Percentiles rank a stretch among this genome's conserved stretches.
phyloP scores from a whole-genome alignment of 2,797 vertebrate genomes.

The Micropoecilia bifurca region DNA sequence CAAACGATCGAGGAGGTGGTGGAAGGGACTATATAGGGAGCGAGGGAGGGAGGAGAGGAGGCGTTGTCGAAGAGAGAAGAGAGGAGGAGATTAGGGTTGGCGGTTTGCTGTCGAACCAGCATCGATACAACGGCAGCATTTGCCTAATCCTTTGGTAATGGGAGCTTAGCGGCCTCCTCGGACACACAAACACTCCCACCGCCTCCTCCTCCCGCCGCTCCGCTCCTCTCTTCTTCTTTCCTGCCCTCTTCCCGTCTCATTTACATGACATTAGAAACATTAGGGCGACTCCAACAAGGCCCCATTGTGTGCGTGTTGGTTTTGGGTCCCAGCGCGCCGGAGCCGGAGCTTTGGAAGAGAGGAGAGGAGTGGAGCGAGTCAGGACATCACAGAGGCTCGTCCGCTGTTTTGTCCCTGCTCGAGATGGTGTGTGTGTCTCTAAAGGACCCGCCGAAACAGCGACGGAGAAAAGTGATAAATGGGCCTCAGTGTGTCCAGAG shows the following conservation, averaged over 20 bases:
- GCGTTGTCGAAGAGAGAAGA: conserved; percentile 77
- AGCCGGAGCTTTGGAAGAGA: conserved; percentile 74
- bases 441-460: conserved; percentile 67
- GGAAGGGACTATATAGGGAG: conserved; percentile 34
- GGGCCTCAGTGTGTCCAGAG: conserved; percentile 43
- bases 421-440: conserved; percentile 72
- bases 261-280: conserved; percentile 84
- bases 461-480: conserved; percentile 60
- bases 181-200: conserved; percentile 83
- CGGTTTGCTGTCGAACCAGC: conserved; percentile 82
- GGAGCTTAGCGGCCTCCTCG: conserved; percentile 85
- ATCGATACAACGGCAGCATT: conserved; percentile 85
- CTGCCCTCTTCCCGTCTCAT: conserved; percentile 74
- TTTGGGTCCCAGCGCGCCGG: conserved; percentile 83
- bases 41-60: conserved; percentile 64
- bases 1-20: conserved; percentile 41
- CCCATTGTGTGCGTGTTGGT: conserved; percentile 86
- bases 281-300: conserved; percentile 83
- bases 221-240: conserved; percentile 67
- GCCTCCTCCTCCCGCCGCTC: conserved; percentile 68
- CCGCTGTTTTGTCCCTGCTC: conserved; percentile 76
- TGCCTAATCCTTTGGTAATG: conserved; percentile 89
- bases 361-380: conserved; percentile 73
- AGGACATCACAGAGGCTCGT: conserved; percentile 78
- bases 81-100: conserved; percentile 82